phyloP scores from a whole-genome alignment of 2,888 invertebrate species.

The Philonicus albiceps region DNA sequence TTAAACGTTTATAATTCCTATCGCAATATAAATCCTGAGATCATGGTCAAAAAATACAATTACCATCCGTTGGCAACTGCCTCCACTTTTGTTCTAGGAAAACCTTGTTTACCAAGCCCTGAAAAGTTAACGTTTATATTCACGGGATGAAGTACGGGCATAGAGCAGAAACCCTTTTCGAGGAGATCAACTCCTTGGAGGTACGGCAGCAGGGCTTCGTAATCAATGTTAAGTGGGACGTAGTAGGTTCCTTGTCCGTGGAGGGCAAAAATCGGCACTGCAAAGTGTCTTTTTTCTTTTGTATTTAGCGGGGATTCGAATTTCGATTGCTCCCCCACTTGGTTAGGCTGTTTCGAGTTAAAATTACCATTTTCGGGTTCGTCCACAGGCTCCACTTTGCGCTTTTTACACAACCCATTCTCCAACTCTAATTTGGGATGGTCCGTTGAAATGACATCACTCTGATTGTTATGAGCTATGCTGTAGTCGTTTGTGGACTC shows the following conservation, averaged over 20 bases:
- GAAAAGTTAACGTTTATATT: constrained; percentile 87
- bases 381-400: constrained; percentile 21
- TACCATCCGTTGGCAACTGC: constrained; percentile 62
- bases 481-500: constrained; percentile 62
- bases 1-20: constrained; percentile 2
- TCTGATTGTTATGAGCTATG: constrained; percentile 53
- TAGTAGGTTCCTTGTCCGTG: constrained; percentile 90
- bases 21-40: background rate
- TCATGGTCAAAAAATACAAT: constrained; percentile 38
- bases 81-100: constrained; percentile 59
- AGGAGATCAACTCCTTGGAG: constrained; percentile 70
- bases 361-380: background rate
- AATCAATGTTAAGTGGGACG: constrained; percentile 84
- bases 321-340: constrained; percentile 42
- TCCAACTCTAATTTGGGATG: background rate
- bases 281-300: constrained; percentile 56
- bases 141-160: constrained; percentile 79
- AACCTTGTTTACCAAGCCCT: constrained; percentile 42
- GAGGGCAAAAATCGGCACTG: constrained; percentile 88
- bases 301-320: constrained; percentile 46
- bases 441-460: background rate
- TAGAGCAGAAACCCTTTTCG: constrained; percentile 65
- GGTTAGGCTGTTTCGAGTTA: background rate
- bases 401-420: constrained; percentile 25
- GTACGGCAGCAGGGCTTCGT: constrained; percentile 74